Evolutionary conservation across 2,888 invertebrate species (phyloP).

Genomic region (Adelognathus sp.): DNA sequence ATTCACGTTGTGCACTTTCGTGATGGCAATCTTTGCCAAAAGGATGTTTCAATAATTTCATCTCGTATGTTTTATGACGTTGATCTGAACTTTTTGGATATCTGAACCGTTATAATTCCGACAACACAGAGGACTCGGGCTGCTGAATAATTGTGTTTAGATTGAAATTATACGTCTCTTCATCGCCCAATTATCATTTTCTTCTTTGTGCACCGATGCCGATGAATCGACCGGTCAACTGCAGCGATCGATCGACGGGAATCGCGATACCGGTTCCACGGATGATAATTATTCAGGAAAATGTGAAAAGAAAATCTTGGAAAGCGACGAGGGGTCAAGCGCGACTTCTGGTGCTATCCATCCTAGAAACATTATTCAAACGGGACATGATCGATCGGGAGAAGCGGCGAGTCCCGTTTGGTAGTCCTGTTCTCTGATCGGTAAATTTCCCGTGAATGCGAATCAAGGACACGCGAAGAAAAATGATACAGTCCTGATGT

Average conservation of each 20-base stretch:
- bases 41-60: background rate
- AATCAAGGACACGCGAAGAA: constrained; percentile 27
- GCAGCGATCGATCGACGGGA: constrained; percentile 4
- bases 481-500: background rate
- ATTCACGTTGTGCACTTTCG: background rate
- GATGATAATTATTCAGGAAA: constrained; percentile 45
- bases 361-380: constrained; percentile 63
- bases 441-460: constrained; percentile 26
- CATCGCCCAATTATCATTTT: background rate
- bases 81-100: background rate
- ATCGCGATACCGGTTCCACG: constrained; percentile 32
- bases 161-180: background rate
- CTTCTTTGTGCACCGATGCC: background rate
- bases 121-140: background rate
- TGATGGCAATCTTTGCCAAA: background rate
- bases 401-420: constrained; percentile 49
- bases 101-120: background rate
- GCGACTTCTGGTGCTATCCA: constrained; percentile 9
- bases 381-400: constrained; percentile 66
- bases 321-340: constrained; percentile 48
- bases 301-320: constrained; percentile 43
- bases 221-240: background rate
- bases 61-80: background rate
- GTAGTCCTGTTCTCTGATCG: constrained; percentile 37
- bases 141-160: background rate